Conservation (phyloP, 2,797 vertebrate genomes). For the Euthynnus affinis region DNA sequence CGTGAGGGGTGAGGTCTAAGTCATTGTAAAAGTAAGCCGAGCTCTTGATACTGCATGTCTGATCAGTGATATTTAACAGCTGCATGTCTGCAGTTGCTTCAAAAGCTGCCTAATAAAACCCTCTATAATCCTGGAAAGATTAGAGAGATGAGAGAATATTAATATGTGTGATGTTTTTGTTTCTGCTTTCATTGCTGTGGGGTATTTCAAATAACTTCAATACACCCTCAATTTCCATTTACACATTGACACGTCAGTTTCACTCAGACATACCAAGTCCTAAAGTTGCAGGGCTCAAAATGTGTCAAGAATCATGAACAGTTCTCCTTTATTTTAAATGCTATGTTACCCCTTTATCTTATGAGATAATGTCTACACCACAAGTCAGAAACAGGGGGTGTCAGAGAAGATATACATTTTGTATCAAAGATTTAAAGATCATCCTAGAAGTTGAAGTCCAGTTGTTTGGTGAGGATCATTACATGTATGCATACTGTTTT, state of each 20-base stretch:
- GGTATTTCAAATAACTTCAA: slow-evolving; percentile 1
- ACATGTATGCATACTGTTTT: too few relatives aligned
- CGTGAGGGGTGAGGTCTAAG: slow-evolving; percentile 45
- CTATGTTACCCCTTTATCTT: not conserved
- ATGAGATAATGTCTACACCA: slow-evolving; percentile 26
- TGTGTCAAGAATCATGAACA: not conserved
- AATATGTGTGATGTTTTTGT: slow-evolving; percentile 8
- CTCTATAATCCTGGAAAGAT: slow-evolving; percentile 56
- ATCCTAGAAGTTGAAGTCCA: not conserved
- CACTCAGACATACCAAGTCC: not conserved
- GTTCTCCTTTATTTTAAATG: not conserved
- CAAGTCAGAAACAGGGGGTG: not conserved
- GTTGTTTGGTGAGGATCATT: not conserved
- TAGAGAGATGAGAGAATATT: slow-evolving; percentile 42
- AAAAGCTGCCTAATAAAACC: slow-evolving; percentile 67
- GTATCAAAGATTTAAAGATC: slow-evolving; percentile 6
- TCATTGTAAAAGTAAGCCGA: slow-evolving; percentile 69
- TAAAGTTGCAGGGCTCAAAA: not conserved
- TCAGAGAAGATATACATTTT: not conserved
- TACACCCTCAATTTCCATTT: not conserved
- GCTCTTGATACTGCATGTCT: slow-evolving; percentile 72
- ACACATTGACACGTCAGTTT: not conserved
- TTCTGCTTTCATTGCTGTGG: slow-evolving; percentile 10
- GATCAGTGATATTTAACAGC: slow-evolving; percentile 80
- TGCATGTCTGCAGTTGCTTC: slow-evolving; percentile 74